A percentile compares a stretch with the other conserved stretches of the same genome.
Evolutionary conservation across 2,797 vertebrate species (phyloP).

Genomic region (Hyperoplus lanceolatus): DNA sequence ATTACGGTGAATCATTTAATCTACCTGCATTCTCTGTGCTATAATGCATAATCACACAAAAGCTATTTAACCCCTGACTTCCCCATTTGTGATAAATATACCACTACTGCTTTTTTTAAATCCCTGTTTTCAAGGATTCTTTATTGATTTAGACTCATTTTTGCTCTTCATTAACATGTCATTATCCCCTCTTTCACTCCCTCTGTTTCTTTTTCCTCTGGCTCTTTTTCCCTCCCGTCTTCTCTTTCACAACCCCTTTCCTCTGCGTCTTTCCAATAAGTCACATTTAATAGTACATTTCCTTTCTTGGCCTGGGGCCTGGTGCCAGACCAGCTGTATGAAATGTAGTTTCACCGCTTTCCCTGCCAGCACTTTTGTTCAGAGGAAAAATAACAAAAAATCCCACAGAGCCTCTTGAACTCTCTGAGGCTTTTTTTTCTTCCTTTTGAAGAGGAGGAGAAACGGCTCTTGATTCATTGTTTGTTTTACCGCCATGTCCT

Average conservation of each 20-base stretch:
- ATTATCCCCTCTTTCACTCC: conserved; percentile 54
- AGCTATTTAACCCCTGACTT: conserved; percentile 35
- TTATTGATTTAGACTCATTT: conserved; percentile 49
- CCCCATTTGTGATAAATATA: conserved; percentile 46
- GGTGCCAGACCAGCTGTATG: conserved; percentile 86
- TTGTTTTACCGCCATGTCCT: conserved; percentile 82
- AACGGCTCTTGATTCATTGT: conserved; percentile 82
- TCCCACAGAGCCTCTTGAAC: conserved; percentile 85
- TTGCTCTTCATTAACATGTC: conserved; percentile 73
- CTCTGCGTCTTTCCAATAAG: conserved; percentile 82
- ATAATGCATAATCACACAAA: conserved; percentile 42
- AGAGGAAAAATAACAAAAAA: conserved; percentile 82
- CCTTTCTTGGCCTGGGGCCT: conserved; percentile 85
- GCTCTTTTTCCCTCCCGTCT: conserved; percentile 51
- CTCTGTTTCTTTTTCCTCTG: conserved; percentile 46
- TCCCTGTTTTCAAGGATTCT: conserved; percentile 40
- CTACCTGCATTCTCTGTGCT: conserved; percentile 27
- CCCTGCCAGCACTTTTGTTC: conserved; percentile 84
- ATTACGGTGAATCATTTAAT: conserved; percentile 19
- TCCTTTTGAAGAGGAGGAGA: conserved; percentile 78
- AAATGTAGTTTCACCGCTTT: conserved; percentile 84
- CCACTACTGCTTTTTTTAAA: conserved; percentile 38
- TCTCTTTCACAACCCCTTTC: conserved; percentile 76
- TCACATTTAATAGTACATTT: conserved; percentile 87
- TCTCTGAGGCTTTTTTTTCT: conserved; percentile 77